These are phyloP conservation scores for Amyelois transitella DNA, from an alignment of 1,140 invertebrate genomes.

Conservation along the genomic window DNA sequence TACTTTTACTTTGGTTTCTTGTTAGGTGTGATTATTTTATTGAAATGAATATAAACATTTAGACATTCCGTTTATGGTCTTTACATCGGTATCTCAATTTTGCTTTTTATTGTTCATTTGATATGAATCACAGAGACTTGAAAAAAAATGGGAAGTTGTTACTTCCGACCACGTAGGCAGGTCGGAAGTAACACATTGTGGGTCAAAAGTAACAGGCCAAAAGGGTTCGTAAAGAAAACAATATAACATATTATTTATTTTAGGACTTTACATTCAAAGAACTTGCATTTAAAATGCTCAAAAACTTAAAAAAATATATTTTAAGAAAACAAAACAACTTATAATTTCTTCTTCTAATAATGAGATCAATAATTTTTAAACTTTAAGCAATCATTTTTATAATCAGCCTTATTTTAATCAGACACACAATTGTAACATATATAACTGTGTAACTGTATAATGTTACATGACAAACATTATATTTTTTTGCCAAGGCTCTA, in stretches of 20 bases:
- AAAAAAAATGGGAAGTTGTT: slow-evolving; percentile 12
- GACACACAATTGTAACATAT: too few relatives aligned
- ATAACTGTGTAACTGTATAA: too few relatives aligned
- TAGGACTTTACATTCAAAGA: not conserved
- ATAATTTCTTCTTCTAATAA: not conserved
- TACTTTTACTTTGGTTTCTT: slow-evolving; percentile 20
- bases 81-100: slow-evolving; percentile 11
- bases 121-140: slow-evolving; percentile 17
- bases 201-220: slow-evolving; percentile 19
- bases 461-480: too few relatives aligned
- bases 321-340: not conserved
- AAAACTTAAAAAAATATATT: not conserved
- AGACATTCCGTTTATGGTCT: slow-evolving; percentile 15
- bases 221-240: slow-evolving; percentile 13
- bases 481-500: too few relatives aligned
- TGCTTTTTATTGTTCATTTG: slow-evolving; percentile 9
- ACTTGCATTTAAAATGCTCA: too few relatives aligned
- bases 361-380: not conserved
- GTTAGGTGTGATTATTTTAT: slow-evolving; percentile 13
- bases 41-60: slow-evolving; percentile 15
- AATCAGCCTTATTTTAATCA: not conserved
- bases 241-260: slow-evolving; percentile 17
- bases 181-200: slow-evolving; percentile 20
- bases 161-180: slow-evolving; percentile 16
- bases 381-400: not conserved